Conservation (phyloP, 2,113 vertebrate species). For the Anthoscopus minutus region DNA sequence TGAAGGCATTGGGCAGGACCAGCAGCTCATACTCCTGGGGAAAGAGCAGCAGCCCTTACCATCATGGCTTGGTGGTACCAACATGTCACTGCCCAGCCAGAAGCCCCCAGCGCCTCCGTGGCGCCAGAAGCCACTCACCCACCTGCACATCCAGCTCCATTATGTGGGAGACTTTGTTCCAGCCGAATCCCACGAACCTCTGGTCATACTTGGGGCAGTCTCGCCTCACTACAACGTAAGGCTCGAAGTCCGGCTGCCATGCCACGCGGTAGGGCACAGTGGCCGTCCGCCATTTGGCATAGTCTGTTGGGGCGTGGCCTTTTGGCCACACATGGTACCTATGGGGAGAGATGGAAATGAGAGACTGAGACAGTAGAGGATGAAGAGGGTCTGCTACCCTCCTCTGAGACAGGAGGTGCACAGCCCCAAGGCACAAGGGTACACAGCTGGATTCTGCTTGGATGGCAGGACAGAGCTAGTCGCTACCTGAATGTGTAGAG, state of each 20-base stretch:
- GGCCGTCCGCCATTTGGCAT: slow-evolving; percentile 90
- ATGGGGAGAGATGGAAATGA: background rate
- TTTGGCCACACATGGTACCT: slow-evolving; percentile 93
- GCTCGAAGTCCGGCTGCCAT: slow-evolving; percentile 92
- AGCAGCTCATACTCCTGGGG: slow-evolving; percentile 87
- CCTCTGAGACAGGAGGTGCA: background rate
- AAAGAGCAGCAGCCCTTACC: background rate
- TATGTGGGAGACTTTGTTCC: slow-evolving; percentile 96
- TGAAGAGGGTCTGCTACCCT: too few relatives aligned
- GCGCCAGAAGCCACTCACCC: background rate
- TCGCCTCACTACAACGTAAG: slow-evolving; percentile 88
- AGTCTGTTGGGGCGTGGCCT: slow-evolving; percentile 89
- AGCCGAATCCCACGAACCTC: slow-evolving; percentile 94
- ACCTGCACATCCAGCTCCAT: slow-evolving; percentile 96
- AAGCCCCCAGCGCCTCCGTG: fast-evolving
- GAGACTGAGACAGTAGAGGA: background rate
- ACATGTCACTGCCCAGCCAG: fast-evolving
- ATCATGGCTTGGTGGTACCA: background rate
- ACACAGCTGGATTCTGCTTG: background rate
- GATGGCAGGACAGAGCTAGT: fast-evolving
- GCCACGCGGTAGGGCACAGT: slow-evolving; percentile 84
- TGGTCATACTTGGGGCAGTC: slow-evolving; percentile 92
- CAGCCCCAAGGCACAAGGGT: background rate
- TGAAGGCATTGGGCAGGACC: slow-evolving; percentile 93
- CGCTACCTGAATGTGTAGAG: slow-evolving; percentile 93